phyloP scores from a whole-genome alignment of 1,140 invertebrate genomes.

The Ips nitidus region DNA sequence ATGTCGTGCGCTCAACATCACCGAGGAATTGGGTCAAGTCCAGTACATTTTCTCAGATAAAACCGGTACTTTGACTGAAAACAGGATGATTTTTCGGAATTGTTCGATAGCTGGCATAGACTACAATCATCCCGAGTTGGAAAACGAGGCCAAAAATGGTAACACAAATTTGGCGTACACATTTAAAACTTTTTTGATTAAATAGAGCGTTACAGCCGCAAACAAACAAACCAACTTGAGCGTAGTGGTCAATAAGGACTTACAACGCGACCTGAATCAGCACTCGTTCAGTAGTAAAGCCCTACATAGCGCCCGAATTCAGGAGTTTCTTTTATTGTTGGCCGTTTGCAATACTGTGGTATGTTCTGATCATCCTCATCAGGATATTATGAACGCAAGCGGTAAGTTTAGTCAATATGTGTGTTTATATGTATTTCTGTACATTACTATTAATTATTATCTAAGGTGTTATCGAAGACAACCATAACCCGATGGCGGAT shows the following conservation, averaged over 20 bases:
- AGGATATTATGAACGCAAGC: conserved; percentile 84
- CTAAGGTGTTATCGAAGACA: no score
- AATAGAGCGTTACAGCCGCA: conserved; percentile 5
- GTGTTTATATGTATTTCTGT: background rate
- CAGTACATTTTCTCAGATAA: conserved; percentile 98
- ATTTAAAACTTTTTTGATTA: background rate
- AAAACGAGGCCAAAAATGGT: conserved; percentile 46
- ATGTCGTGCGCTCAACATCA: conserved; percentile 94
- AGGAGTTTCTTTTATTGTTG: conserved; percentile 90
- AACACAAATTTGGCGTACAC: conserved; percentile 21
- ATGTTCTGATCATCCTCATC: conserved; percentile 85
- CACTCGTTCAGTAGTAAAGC: conserved; percentile 40
- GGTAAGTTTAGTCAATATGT: conserved; percentile 50
- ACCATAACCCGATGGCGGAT: no score
- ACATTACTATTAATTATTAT: background rate
- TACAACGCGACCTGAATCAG: conserved; percentile 66
- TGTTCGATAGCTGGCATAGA: conserved; percentile 88
- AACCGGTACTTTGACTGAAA: conserved; percentile 96
- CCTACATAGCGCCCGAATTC: conserved; percentile 58
- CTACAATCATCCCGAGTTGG: conserved; percentile 77
- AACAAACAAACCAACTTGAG: conserved; percentile 35
- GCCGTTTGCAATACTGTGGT: conserved; percentile 97
- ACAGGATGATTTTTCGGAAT: conserved; percentile 93
- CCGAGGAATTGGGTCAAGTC: conserved; percentile 94
- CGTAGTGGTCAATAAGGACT: conserved; percentile 64